These are phyloP conservation scores for Heliconius melpomene DNA, from an alignment of 1,140 invertebrate species.

Conservation along the genomic window DNA sequence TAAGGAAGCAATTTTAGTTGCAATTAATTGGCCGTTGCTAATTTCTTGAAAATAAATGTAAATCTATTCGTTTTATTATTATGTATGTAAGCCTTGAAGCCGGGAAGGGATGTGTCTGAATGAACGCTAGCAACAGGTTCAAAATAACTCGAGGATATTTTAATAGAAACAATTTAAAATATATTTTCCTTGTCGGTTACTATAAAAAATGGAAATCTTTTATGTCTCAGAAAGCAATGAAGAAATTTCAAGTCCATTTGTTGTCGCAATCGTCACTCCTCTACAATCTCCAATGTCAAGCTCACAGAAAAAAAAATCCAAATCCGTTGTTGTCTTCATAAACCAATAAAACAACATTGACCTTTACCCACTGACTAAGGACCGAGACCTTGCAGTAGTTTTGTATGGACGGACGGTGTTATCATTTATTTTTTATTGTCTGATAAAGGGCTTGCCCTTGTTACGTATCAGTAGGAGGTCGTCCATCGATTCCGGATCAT, in stretches of 20 bases:
- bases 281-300: conserved; percentile 50
- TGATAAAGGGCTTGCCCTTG: conserved; percentile 73
- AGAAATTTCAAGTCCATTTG: background rate
- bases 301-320: conserved; percentile 56
- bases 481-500: conserved; percentile 57
- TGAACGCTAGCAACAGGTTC: no score
- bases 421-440: conserved; percentile 57
- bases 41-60: background rate
- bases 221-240: no score
- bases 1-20: conserved; percentile 6
- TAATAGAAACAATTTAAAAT: no score
- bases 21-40: conserved; percentile 1
- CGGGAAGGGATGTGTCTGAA: no score
- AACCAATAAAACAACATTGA: conserved; percentile 53
- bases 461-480: conserved; percentile 52
- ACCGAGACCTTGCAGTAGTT: conserved; percentile 52
- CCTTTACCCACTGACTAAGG: conserved; percentile 70
- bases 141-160: no score
- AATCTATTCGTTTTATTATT: background rate
- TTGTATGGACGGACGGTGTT: conserved; percentile 49
- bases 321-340: conserved; percentile 41
- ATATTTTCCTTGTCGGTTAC: no score
- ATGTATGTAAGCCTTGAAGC: background rate
- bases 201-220: no score
- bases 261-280: conserved; percentile 43